phyloP scores from a whole-genome alignment of 2,113 vertebrate species.

The Petroica traversi region DNA sequence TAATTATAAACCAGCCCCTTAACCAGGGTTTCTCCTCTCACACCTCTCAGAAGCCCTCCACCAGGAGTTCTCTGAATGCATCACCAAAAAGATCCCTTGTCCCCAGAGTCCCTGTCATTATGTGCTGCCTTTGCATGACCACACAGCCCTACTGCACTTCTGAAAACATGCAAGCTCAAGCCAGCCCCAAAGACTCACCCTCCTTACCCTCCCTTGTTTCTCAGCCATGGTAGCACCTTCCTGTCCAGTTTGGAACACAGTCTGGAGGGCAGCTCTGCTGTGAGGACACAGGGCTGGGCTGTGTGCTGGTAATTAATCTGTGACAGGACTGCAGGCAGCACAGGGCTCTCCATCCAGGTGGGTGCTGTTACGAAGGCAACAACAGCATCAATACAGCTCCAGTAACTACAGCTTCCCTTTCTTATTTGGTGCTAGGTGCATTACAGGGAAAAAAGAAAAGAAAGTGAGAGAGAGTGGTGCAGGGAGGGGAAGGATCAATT shows the following conservation, averaged over 20 bases:
- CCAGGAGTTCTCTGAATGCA: background rate
- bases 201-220: background rate
- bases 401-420: background rate
- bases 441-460: background rate
- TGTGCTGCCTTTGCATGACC: background rate
- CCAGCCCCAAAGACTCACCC: background rate
- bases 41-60: background rate
- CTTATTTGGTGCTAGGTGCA: background rate
- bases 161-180: background rate
- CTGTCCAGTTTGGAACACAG: background rate
- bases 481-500: background rate
- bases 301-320: background rate
- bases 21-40: background rate
- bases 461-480: background rate
- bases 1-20: background rate
- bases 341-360: background rate
- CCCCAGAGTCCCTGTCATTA: background rate
- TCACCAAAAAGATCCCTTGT: background rate
- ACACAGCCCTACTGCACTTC: fast-evolving
- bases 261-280: background rate
- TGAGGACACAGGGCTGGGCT: background rate
- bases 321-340: background rate
- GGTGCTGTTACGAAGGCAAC: background rate
- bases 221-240: background rate
- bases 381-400: background rate